A percentile compares a stretch with the other conserved stretches of the same genome.
These are phyloP conservation scores for Drosophila neutralis DNA, from an alignment of 2,888 invertebrate species.

Conservation along the genomic window DNA sequence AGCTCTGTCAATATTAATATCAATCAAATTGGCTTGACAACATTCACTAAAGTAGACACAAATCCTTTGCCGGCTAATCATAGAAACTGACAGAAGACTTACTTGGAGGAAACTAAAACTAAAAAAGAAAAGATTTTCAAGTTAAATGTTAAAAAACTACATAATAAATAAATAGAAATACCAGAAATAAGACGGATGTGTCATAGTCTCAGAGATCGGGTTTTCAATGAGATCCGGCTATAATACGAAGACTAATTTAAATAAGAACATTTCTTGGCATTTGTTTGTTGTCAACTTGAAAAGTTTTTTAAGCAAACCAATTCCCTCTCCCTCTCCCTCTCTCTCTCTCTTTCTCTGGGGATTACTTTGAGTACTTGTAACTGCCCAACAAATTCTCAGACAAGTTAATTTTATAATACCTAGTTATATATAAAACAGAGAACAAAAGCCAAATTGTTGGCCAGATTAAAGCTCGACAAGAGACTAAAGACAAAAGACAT, in stretches of 20 bases:
- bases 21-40: slow-evolving; percentile 12
- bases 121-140: neutral
- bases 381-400: slow-evolving; percentile 7
- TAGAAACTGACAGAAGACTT: neutral
- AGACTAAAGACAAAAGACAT: slow-evolving; percentile 31
- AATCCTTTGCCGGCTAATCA: neutral
- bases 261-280: too few relatives aligned
- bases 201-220: neutral
- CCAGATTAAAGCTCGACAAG: slow-evolving; percentile 46
- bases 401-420: slow-evolving; percentile 37
- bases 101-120: neutral
- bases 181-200: neutral
- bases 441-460: slow-evolving; percentile 36
- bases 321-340: neutral
- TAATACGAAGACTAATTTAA: neutral
- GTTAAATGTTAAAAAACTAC: neutral
- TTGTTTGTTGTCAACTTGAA: neutral
- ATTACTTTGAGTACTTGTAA: neutral
- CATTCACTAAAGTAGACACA: neutral
- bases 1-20: slow-evolving; percentile 28
- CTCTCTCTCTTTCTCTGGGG: neutral
- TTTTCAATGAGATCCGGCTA: neutral
- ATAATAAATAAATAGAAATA: neutral
- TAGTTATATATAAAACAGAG: slow-evolving; percentile 8
- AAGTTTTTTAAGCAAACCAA: neutral